Evolutionary conservation across 2,797 vertebrate species (phyloP).

Genomic region (Austrolebias charrua): DNA sequence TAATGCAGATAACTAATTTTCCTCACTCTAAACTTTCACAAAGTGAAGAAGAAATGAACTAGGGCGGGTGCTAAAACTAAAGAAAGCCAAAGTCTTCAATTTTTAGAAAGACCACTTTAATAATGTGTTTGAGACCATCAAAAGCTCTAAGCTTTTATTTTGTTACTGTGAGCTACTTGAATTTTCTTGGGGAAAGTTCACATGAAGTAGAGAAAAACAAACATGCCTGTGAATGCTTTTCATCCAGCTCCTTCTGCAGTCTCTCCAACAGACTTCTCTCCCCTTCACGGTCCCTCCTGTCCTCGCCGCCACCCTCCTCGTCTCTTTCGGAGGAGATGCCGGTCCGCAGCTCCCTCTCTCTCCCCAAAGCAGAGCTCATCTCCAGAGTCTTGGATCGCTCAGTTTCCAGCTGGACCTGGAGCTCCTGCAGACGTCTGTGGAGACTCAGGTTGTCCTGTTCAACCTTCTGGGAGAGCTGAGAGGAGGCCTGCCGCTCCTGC

Average conservation of each 20-base stretch:
- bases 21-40: too few species aligned
- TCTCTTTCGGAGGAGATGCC: slow-evolving; percentile 26
- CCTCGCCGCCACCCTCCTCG: slow-evolving; percentile 46
- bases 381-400: slow-evolving; percentile 84
- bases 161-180: too few species aligned
- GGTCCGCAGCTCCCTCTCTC: slow-evolving; percentile 80
- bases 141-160: too few species aligned
- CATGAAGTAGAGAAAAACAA: not conserved
- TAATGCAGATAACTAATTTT: not conserved
- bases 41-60: too few species aligned
- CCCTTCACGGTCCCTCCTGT: slow-evolving; percentile 22
- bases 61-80: too few species aligned
- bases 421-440: slow-evolving; percentile 70
- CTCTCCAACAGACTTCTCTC: slow-evolving; percentile 76
- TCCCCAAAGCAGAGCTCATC: slow-evolving; percentile 82
- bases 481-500: slow-evolving; percentile 81
- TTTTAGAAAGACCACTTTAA: too few species aligned
- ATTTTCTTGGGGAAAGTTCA: too few species aligned
- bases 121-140: too few species aligned
- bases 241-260: slow-evolving; percentile 86
- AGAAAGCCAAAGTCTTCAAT: too few species aligned
- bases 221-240: slow-evolving; percentile 82
- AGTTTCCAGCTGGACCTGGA: slow-evolving; percentile 87
- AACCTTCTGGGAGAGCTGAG: slow-evolving; percentile 80
- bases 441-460: slow-evolving; percentile 78